Evolutionary conservation across 2,888 invertebrate species (phyloP).

Genomic region (Hyalella azteca): DNA sequence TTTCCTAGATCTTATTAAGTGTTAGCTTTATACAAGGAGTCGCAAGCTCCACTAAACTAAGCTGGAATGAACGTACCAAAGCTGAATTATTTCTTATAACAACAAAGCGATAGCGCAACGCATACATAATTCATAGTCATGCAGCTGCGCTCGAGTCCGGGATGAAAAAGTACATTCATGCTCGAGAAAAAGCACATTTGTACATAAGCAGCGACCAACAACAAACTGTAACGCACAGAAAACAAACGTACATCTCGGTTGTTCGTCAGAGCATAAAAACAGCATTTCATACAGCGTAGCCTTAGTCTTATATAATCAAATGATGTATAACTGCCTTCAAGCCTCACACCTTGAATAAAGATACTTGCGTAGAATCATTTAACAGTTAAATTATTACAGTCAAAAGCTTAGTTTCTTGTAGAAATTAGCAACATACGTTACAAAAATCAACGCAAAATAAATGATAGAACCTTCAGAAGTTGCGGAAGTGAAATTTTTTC

Average conservation of each 20-base stretch:
- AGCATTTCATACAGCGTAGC: neutral
- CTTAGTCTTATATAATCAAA: neutral
- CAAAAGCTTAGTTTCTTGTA: neutral
- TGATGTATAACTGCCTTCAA: neutral
- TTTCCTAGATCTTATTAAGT: neutral
- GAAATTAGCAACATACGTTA: neutral
- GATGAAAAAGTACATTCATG: neutral
- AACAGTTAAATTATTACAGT: neutral
- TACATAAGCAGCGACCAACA: conserved; percentile 15
- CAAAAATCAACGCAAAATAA: neutral
- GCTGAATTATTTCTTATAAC: neutral
- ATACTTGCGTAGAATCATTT: neutral
- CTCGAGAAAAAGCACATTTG: too few relatives aligned
- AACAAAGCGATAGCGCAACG: neutral
- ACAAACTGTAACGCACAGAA: too few relatives aligned
- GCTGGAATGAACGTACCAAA: conserved; percentile 18
- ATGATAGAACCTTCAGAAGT: neutral
- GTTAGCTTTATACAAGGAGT: neutral
- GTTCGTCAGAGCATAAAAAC: neutral
- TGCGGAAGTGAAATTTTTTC: too few relatives aligned
- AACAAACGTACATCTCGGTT: neutral
- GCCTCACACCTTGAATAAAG: neutral
- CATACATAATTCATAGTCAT: neutral
- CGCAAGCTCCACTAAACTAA: neutral
- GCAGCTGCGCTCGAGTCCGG: neutral